phyloP scores from a whole-genome alignment of 1,140 invertebrate species.

The Sitobion miscanthi region DNA sequence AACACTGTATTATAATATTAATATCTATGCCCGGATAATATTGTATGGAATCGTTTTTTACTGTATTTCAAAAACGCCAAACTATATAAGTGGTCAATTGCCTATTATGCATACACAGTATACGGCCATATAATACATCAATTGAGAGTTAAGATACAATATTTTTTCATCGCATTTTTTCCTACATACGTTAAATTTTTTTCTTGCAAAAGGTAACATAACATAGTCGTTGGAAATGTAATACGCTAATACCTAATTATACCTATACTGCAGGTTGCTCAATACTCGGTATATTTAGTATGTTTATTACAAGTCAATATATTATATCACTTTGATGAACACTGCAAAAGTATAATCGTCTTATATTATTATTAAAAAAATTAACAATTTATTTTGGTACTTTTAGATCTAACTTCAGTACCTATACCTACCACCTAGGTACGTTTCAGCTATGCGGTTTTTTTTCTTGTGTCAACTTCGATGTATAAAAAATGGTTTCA shows the following conservation, averaged over 20 bases:
- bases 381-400: too few species aligned
- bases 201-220: background rate
- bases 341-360: background rate
- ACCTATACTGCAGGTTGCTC: too few species aligned
- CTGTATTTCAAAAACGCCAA: background rate
- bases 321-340: background rate
- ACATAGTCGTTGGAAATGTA: too few species aligned
- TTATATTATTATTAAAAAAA: too few species aligned
- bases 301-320: background rate
- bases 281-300: background rate
- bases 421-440: too few species aligned
- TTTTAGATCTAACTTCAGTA: too few species aligned
- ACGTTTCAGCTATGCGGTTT: background rate
- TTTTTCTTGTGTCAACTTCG: background rate
- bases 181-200: background rate
- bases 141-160: background rate
- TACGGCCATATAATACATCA: background rate
- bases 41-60: background rate
- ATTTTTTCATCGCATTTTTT: background rate
- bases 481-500: background rate
- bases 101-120: background rate
- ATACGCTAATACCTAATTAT: background rate
- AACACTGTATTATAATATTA: background rate
- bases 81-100: background rate
- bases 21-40: background rate